Conservation (phyloP, 1,140 invertebrate genomes). For the Drosophila subpulchrella region DNA sequence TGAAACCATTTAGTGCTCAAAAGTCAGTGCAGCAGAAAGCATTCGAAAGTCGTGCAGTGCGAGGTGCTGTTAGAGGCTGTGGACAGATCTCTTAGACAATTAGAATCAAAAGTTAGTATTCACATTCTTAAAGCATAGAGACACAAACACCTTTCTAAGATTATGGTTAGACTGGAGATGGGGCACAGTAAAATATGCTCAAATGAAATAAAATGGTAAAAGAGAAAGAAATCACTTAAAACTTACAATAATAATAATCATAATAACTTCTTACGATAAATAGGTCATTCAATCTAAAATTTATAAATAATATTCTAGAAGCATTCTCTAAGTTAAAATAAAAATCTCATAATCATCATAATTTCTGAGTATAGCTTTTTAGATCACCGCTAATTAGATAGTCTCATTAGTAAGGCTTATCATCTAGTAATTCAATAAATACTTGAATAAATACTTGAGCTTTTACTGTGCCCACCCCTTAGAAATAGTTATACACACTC, state of each 20-base stretch:
- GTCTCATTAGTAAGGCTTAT: not conserved
- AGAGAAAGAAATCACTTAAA: not conserved
- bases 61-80: conserved; percentile 70
- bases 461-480: conserved; percentile 15
- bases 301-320: not conserved
- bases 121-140: conserved; percentile 49
- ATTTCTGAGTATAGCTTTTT: not conserved
- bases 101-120: conserved; percentile 84
- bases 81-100: conserved; percentile 61
- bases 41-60: conserved; percentile 64
- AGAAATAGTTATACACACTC: not conserved
- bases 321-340: not conserved
- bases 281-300: too few species aligned
- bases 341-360: not conserved
- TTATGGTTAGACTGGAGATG: conserved; percentile 22
- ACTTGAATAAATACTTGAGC: not conserved
- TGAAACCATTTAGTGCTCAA: conserved; percentile 41
- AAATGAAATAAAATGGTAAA: too few species aligned
- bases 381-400: not conserved
- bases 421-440: not conserved
- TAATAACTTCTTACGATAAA: not conserved
- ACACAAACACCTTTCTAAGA: conserved; percentile 59
- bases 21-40: conserved; percentile 61
- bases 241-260: not conserved
- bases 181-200: conserved; percentile 15